Conservation (phyloP, 2,797 vertebrate species). For the Gallinago stenura region DNA sequence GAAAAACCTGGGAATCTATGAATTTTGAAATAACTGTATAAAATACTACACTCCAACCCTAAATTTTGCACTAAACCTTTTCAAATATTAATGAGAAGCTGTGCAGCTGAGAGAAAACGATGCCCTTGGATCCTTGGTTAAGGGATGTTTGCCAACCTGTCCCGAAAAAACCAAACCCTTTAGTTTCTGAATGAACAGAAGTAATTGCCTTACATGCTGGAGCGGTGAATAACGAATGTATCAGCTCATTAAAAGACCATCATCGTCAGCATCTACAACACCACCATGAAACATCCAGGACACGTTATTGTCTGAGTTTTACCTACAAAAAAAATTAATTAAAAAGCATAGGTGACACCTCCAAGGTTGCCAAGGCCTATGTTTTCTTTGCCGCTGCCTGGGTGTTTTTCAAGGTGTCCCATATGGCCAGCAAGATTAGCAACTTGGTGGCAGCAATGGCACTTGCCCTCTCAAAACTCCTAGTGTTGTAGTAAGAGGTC, state of each 20-base stretch:
- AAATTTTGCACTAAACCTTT: constrained; percentile 27
- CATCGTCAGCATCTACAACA: background rate
- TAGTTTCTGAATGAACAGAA: background rate
- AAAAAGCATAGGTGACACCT: background rate
- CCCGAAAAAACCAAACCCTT: background rate
- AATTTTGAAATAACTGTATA: constrained; percentile 57
- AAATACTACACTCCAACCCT: background rate
- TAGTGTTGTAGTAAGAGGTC: rapidly evolving
- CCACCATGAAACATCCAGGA: background rate
- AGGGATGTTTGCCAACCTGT: background rate
- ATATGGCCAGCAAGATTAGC: background rate
- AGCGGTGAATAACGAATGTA: background rate
- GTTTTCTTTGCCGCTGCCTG: background rate
- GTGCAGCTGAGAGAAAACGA: background rate
- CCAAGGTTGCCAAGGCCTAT: too few species aligned
- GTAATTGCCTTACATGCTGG: background rate
- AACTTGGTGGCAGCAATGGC: background rate
- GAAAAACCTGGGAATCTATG: constrained; percentile 32
- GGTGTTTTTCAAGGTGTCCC: background rate
- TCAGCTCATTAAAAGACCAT: background rate
- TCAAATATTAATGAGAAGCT: constrained; percentile 58
- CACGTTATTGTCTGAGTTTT: background rate
- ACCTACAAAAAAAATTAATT: background rate
- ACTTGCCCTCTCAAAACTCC: background rate
- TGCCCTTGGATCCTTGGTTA: constrained; percentile 13